Percentiles rank a stretch among this genome's conserved stretches.
phyloP scores from a whole-genome alignment of 2,888 invertebrate species.

The Spilosoma lubricipeda region DNA sequence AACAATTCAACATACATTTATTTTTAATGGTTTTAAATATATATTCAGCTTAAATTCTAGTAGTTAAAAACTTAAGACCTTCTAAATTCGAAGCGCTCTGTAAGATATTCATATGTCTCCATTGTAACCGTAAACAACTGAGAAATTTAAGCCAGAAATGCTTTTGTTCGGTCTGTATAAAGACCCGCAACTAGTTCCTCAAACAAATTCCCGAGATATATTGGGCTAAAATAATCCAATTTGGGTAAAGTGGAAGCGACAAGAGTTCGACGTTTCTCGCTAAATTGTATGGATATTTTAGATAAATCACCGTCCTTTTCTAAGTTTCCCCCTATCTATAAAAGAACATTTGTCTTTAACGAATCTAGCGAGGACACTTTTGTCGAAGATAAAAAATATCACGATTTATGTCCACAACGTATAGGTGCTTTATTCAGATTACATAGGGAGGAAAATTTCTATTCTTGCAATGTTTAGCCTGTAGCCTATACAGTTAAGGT shows the following conservation, averaged over 20 bases:
- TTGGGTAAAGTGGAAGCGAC: constrained; percentile 81
- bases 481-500: background rate
- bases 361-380: constrained; percentile 74
- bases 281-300: constrained; percentile 84
- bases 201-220: constrained; percentile 82
- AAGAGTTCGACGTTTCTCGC: constrained; percentile 79
- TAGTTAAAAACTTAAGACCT: constrained; percentile 51
- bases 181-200: constrained; percentile 76
- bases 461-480: background rate
- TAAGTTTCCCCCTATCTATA: constrained; percentile 77
- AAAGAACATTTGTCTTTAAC: constrained; percentile 80
- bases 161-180: constrained; percentile 73
- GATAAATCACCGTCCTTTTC: constrained; percentile 81
- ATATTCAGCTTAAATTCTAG: background rate
- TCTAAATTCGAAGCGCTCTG: constrained; percentile 61
- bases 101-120: constrained; percentile 63
- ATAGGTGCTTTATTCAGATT: constrained; percentile 26
- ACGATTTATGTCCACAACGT: constrained; percentile 57
- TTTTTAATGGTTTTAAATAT: background rate
- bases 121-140: constrained; percentile 78
- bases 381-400: constrained; percentile 57
- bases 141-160: constrained; percentile 75
- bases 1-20: background rate
- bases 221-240: constrained; percentile 82
- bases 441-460: background rate